Evolutionary conservation across 2,888 invertebrate species (phyloP), one percentile per base, ranked within the genome.

Genomic region (Spatulosminthurus flaviceps): DNA sequence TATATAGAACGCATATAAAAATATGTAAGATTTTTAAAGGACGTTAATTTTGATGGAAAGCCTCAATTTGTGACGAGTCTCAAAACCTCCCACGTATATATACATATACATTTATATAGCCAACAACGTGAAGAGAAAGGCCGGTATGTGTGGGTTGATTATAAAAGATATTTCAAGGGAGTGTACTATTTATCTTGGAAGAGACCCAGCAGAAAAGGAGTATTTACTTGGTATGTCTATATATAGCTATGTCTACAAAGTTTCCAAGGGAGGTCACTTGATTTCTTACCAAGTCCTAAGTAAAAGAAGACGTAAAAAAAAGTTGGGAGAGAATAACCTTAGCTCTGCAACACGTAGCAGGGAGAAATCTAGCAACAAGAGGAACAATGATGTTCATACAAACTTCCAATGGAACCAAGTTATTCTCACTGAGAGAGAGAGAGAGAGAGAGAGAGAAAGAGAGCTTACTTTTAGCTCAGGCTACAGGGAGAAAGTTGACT

Each of bases 401-500:
- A 16, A 51, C 51, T 34, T 34, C 5, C 34, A 34, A 34, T 34
- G 34, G 34, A 7, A 9, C 5, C 34, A 34, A 51, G n/a, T n/a
- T 51, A 51, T 5, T 19, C 51, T 7, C 34, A 7, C 34, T 34
- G 34, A 34, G 34, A 9, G 9, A n/a, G n/a, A n/a, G n/a, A n/a
- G n/a, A n/a, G n/a, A n/a, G n/a, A n/a, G n/a, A n/a, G n/a, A n/a
- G n/a, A n/a, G n/a, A n/a, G n/a, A n/a, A n/a, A n/a, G n/a, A n/a
- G n/a, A n/a, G n/a, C n/a, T n/a, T n/a, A n/a, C n/a, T n/a, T 19
- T 19, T 51, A 19, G 16, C 51, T 2, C 2, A 51, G 16, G 16
- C 51, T n/a, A n/a, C 51, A 4, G n/a, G 51, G n/a, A 51, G n/a
- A 51, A n/a, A 51, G 51, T 16, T 51, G 51, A 51, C 51, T 51